Evolutionary conservation across 2,888 invertebrate species (phyloP), one percentile per base, ranked within the genome.

Genomic region (Euplexia lucipara): DNA sequence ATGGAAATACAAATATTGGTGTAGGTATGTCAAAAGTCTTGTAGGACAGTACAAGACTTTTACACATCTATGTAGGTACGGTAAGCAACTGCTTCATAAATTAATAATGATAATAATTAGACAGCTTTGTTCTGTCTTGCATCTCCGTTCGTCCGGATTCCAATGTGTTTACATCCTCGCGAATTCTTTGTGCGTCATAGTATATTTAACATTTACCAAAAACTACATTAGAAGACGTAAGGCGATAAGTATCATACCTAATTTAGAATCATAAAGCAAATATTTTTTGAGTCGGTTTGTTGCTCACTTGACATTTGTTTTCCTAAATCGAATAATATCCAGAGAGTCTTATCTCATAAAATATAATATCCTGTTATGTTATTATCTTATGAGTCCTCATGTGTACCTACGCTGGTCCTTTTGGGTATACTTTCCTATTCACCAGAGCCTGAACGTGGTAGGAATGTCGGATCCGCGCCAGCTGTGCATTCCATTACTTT

Each of bases 401-500:
- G 44, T 30, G 47, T 61, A 60, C 54, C 26, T 62, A 57, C 45
- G 51, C 51, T 65, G 62, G 75, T 70, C 70, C 62, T 78, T 68
- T 81, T 77, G 58, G 69, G 58, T 56, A 59, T 70, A 77, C 61
- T 79, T 86, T 86, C 83, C 86, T 88, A 83, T 86, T 83, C 66
- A 79, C 70, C 65, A 70, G 80, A 81, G 81, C 76, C 75, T 77
- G 82, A 77, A 80, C 79, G 83, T 66, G 67, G 67, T 9, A 70
- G 85, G 92, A 92, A 94, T 92, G 91, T 92, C 90, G 91, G 91
- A 92, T 88, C 91, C 86, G 87, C 90, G 87, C 92, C 95, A 95
- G 94, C 92, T 95, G 95, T 90, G 91, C 93, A 95, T 95, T 95
- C 94, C 93, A 85, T 79, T 78, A 80, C 76, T 84, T 89, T 92